A percentile compares a stretch with the other conserved stretches of the same genome.
These are phyloP conservation scores for Dasypus novemcinctus DNA, from an alignment of 2,113 vertebrate species.

Conservation along the genomic window DNA sequence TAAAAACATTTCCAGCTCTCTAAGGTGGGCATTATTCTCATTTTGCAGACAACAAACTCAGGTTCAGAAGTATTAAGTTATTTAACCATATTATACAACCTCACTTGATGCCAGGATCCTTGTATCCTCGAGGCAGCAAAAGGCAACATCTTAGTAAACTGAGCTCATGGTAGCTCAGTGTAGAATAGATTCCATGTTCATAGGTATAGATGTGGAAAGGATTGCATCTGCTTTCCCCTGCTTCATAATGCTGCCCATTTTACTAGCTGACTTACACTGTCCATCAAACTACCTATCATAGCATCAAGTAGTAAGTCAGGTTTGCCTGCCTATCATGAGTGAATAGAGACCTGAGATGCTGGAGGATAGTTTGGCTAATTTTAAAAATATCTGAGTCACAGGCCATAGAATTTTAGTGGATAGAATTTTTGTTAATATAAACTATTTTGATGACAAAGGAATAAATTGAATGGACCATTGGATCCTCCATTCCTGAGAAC, in stretches of 20 bases:
- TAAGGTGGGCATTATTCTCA: background rate
- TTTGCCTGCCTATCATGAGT: background rate
- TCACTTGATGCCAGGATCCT: background rate
- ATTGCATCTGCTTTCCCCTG: background rate
- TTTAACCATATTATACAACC: background rate
- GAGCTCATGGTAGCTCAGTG: background rate
- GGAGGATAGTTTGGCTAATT: background rate
- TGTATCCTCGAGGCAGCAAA: background rate
- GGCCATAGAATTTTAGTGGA: background rate
- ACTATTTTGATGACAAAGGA: slow-evolving; percentile 17
- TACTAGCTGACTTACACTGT: background rate
- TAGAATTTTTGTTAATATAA: slow-evolving; percentile 46
- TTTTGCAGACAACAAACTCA: background rate
- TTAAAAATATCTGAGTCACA: slow-evolving; percentile 39
- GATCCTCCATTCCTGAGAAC: background rate
- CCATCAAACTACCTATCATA: background rate
- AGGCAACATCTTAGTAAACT: background rate
- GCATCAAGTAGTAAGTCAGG: background rate
- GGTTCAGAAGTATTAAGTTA: background rate
- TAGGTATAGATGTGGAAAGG: background rate
- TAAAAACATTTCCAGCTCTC: background rate
- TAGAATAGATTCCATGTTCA: too few species aligned
- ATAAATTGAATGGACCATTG: background rate
- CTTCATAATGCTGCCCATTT: background rate
- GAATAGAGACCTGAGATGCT: background rate